Percentiles rank a stretch among this genome's conserved stretches.
These are phyloP conservation scores for Cylas formicarius DNA, from an alignment of 1,140 invertebrate species.

Conservation along the genomic window DNA sequence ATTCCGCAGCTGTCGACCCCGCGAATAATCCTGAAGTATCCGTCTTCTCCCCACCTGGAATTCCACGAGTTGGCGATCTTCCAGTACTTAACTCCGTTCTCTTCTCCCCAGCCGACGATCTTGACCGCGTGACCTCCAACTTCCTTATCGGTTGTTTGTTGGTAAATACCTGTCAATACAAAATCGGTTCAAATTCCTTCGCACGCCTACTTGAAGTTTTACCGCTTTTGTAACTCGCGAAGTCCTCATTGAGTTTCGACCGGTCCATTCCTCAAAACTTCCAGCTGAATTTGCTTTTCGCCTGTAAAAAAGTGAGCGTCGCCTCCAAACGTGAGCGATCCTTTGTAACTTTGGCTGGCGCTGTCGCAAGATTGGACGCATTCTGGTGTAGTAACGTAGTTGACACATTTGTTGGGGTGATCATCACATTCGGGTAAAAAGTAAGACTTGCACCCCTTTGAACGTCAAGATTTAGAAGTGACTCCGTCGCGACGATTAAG, in stretches of 20 bases:
- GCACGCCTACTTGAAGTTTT: no score
- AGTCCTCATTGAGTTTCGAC: conserved; percentile 63
- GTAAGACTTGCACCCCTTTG: conserved; percentile 45
- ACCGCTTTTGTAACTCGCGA: no score
- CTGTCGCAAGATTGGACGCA: conserved; percentile 43
- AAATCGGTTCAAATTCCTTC: neutral
- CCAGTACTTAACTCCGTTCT: conserved; percentile 70
- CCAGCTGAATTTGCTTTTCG: conserved; percentile 69
- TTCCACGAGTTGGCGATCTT: conserved; percentile 88
- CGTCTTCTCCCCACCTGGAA: conserved; percentile 72
- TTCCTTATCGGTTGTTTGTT: conserved; percentile 63
- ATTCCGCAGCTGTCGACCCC: conserved; percentile 81
- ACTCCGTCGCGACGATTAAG: neutral
- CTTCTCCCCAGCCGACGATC: conserved; percentile 81
- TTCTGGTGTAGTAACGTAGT: conserved; percentile 42
- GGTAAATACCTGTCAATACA: conserved; percentile 69
- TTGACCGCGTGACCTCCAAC: conserved; percentile 86
- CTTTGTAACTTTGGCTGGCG: conserved; percentile 49
- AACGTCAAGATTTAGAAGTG: neutral
- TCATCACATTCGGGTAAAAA: conserved; percentile 56
- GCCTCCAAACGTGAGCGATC: conserved; percentile 43
- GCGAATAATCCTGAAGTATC: conserved; percentile 79
- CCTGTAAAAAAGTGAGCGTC: neutral
- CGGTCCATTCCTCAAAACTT: conserved; percentile 83
- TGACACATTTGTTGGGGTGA: conserved; percentile 45